Base-by-base conservation (phyloP, 2,113 vertebrate genomes). In the Phodopus roborovskii region DNA sequence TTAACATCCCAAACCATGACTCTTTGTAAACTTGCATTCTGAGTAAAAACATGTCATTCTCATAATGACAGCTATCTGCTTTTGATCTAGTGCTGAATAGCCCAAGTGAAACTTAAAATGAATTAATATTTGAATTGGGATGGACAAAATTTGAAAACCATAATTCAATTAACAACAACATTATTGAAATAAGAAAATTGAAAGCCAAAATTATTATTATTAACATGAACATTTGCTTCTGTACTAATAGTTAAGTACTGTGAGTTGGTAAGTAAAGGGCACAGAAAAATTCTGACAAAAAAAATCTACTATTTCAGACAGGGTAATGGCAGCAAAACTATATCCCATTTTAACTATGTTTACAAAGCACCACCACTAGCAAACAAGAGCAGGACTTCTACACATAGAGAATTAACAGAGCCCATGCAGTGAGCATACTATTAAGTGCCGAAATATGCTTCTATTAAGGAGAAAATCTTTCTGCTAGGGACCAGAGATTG, bases 111-210 rank as follows among this genome's bases (percentile, higher is more conserved):
- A 91, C 10, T 90, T 95, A 82, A n/a, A 84, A 48, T 75, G 84
- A 70, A 24, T 73, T 74, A 94, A 33, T 90, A 30, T 91, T 68
- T 58, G 8, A 94, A 15, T 45, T 81, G 1, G 5, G 42, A 82
- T 17, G 84, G 10, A 39, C 7, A 83, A 83, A 88, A 82, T 86
- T 28, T 82, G 53, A 93, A 94, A 95, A 73, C 64, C 79, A 91
- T 77, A 33, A 86, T 91, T 5, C n/a, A 71, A 84, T 81, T 91
- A n/a, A 39, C 87, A 17, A 81, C n/a, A 39, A 86, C 16, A 85
- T 60, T 88, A 73, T 22, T 93, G 39, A 91, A 77, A 89, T 82
- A 96, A 75, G 73, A 33, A 92, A 85, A 88, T 12, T 53, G 11
- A 95, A 86, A 30, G 33, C 42, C 22, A 53, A 48, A 17, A 64